Base-by-base conservation (phyloP, 2,113 vertebrate species). In the Odocoileus virginianus region DNA sequence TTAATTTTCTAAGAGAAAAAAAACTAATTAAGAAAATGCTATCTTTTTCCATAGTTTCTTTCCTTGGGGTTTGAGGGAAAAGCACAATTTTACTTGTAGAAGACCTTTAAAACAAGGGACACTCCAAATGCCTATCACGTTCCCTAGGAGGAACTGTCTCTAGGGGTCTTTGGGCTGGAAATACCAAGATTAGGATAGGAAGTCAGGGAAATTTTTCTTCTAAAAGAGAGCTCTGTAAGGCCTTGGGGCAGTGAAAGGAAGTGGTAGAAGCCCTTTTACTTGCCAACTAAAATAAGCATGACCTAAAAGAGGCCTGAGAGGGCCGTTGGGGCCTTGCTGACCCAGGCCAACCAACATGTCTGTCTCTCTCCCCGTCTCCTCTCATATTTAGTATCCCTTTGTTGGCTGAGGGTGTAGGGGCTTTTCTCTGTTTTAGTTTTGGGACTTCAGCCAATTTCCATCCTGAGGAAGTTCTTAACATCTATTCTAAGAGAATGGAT, bases 361-460 rank as follows among this genome's bases (percentile, higher is more conserved):
- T 81, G 14, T 84, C 61, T 85, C 40, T 58, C 52, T 47, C 40
- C n/a, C 27, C 7, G 1, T 50, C 78, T 76, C n/a, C 86, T 61
- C 90, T 95, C 87, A 27, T 76, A 84, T 96, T 88, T 57, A 67
- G 36, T 64, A 36, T 57, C 61, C 54, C 58, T 95, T 61, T 93
- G 55, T 93, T 93, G 82, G 90, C 97, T 93, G 17, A 83, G 40
- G 71, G 47, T 87, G 0, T 93, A 84, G 61, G 90, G 82, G 57
- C 87, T 87, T 93, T 97, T 91, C 90, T 96, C 61, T 67, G 54
- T 93, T 90, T 55, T 67, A 87, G 54, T 28, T 60, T 55, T 52
- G 55, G 90, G 36, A 85, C 33, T 81, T 67, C 50, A 30, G 87
- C 93, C 90, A 91, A 10, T 83, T 95, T 61, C 87, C 76, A 45